A percentile compares a stretch with the other conserved stretches of the same genome.
Conservation (phyloP, 2,888 invertebrate genomes). For the Agonopterix subpropinquella region DNA sequence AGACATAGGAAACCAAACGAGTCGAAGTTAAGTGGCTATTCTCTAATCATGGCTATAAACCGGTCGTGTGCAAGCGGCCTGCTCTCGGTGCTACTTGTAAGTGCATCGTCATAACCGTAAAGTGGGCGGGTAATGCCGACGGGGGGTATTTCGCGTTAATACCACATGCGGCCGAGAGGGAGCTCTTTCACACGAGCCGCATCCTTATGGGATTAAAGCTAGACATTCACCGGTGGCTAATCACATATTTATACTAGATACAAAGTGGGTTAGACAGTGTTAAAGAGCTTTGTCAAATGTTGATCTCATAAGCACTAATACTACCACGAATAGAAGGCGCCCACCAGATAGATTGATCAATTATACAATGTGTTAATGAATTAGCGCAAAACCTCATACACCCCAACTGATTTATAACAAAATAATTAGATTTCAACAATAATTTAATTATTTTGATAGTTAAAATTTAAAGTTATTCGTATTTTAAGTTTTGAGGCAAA, state of each 20-base stretch:
- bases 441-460: too few species aligned
- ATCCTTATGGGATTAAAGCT: constrained; percentile 33
- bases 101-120: constrained; percentile 50
- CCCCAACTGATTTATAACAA: too few species aligned
- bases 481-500: too few species aligned
- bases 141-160: constrained; percentile 35
- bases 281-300: too few species aligned
- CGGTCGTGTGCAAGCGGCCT: constrained; percentile 28
- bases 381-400: too few species aligned
- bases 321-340: too few species aligned
- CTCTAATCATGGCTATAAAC: constrained; percentile 42
- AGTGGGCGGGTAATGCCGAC: constrained; percentile 37
- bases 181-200: constrained; percentile 14
- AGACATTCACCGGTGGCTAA: neutral
- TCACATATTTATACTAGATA: constrained; percentile 17
- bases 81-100: constrained; percentile 33
- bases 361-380: too few species aligned
- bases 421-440: too few species aligned
- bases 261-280: too few species aligned
- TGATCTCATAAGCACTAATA: neutral
- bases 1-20: neutral
- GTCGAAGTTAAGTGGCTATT: constrained; percentile 23
- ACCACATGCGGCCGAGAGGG: constrained; percentile 36
- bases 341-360: too few species aligned
- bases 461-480: too few species aligned